phyloP scores from a whole-genome alignment of 2,113 vertebrate species.

The Barnardius zonarius region DNA sequence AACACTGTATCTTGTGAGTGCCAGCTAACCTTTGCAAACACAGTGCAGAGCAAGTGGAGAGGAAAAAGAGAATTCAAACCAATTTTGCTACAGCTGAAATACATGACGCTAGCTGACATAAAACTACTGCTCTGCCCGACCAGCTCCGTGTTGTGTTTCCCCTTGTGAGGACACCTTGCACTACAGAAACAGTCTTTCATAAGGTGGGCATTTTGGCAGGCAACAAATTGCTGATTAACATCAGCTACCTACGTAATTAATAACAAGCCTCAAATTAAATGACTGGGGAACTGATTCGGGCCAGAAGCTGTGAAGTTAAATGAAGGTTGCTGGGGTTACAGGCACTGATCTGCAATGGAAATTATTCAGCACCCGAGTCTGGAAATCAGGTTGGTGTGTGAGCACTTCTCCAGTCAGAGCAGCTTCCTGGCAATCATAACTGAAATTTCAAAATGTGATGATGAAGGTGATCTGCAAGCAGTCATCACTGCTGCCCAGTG shows the following conservation, averaged over 20 bases:
- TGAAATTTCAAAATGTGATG: not conserved
- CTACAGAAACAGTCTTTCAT: not conserved
- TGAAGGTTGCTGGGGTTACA: not conserved
- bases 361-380: not conserved
- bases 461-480: not conserved
- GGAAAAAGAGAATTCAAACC: conserved; percentile 24
- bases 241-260: conserved; percentile 41
- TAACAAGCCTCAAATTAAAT: conserved; percentile 27
- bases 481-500: not conserved
- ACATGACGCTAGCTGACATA: not conserved
- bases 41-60: not conserved
- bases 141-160: not conserved
- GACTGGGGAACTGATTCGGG: not conserved
- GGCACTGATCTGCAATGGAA: not conserved
- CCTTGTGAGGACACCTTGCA: conserved; percentile 1
- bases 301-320: not conserved
- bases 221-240: conserved; percentile 55
- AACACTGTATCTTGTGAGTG: not conserved
- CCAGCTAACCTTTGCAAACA: conserved; percentile 30
- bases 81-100: conserved; percentile 28
- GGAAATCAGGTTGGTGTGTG: not conserved
- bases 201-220: not conserved
- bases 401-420: not conserved
- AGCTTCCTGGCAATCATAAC: not conserved
- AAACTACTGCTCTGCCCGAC: conserved; percentile 9